phyloP scores from a whole-genome alignment of 2,888 invertebrate species.

The Thecophora atra region DNA sequence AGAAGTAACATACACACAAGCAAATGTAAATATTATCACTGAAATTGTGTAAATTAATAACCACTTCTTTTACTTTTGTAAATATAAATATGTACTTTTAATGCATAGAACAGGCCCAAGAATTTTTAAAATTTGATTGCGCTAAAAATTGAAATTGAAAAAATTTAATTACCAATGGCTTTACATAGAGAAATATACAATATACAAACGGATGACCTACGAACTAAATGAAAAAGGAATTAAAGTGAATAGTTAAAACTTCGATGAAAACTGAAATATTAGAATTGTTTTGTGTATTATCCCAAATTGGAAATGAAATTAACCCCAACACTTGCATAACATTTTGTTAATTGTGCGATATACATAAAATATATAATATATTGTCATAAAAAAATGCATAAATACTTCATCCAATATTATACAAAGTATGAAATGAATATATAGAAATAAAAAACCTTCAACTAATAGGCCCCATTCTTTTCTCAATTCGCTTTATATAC shows the following conservation, averaged over 20 bases:
- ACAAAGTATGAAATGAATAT: conserved; percentile 28
- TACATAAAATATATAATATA: conserved; percentile 15
- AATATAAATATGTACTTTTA: not conserved
- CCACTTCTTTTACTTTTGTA: not conserved
- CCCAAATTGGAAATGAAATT: not conserved
- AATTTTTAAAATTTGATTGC: conserved; percentile 8
- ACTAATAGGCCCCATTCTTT: not conserved
- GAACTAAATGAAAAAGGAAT: not conserved
- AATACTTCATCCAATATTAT: conserved; percentile 7
- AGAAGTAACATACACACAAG: not conserved
- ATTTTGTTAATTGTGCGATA: conserved; percentile 24
- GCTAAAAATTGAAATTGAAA: conserved; percentile 11
- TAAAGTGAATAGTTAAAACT: not conserved
- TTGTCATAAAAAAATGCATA: conserved; percentile 8
- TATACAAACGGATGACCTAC: not conserved
- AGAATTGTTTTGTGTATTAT: too few species aligned
- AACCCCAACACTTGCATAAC: conserved; percentile 12
- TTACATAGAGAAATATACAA: conserved; percentile 34
- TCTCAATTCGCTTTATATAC: not conserved
- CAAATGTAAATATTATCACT: too few species aligned
- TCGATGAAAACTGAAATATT: too few species aligned
- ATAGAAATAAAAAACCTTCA: conserved; percentile 28
- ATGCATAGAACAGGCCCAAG: not conserved
- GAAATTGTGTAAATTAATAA: not conserved
- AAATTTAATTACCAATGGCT: conserved; percentile 26